phyloP scores from a whole-genome alignment of 2,888 invertebrate genomes.

The Rhagonycha lutea region DNA sequence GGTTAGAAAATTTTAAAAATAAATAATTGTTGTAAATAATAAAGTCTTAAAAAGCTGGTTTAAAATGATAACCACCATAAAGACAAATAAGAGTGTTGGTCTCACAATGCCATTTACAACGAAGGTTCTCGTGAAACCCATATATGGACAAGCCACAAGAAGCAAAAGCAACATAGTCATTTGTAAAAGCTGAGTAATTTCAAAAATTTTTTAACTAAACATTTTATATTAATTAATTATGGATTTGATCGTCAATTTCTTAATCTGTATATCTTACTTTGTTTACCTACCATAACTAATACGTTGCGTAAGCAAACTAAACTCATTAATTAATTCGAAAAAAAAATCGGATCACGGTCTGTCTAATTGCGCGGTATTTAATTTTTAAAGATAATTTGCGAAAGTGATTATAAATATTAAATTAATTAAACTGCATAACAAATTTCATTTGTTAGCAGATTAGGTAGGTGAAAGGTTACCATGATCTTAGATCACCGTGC shows the following conservation, averaged over 20 bases:
- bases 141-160: neutral
- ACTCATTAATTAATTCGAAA: neutral
- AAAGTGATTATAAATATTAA: neutral
- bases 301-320: neutral
- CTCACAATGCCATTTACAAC: neutral
- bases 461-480: constrained; percentile 27
- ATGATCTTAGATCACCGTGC: constrained; percentile 23
- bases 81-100: neutral
- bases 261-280: neutral
- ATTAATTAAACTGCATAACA: neutral
- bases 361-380: neutral
- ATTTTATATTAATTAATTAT: neutral
- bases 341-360: neutral
- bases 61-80: neutral
- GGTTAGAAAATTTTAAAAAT: neutral
- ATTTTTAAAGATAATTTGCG: neutral
- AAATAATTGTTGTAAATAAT: neutral
- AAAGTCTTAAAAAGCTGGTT: neutral
- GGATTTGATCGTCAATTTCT: neutral
- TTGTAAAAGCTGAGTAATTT: neutral
- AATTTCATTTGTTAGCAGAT: neutral
- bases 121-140: neutral
- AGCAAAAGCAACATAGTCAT: neutral
- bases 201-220: neutral
- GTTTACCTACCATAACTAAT: neutral